phyloP scores from a whole-genome alignment of 2,888 invertebrate genomes.

The Spisula solida region DNA sequence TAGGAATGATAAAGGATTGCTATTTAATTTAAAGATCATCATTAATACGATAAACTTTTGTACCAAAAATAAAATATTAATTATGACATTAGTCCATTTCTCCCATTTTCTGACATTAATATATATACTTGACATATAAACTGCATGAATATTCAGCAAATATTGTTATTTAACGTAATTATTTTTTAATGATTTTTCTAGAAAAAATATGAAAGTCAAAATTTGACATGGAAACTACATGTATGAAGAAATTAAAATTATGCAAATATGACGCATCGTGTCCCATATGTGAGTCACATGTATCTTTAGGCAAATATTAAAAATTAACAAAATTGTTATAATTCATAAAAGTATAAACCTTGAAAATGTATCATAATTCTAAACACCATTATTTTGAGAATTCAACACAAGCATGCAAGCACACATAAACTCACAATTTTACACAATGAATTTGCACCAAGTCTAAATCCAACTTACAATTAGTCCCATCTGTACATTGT shows the following conservation, averaged over 20 bases:
- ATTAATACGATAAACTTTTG: background rate
- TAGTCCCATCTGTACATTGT: background rate
- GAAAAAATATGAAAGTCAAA: constrained; percentile 1
- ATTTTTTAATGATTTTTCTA: background rate
- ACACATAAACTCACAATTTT: background rate
- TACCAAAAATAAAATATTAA: constrained; percentile 12
- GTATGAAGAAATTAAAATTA: background rate
- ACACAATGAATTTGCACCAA: background rate
- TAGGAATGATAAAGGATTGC: constrained; percentile 7
- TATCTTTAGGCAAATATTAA: background rate
- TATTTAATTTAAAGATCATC: constrained; percentile 27
- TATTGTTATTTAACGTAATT: background rate
- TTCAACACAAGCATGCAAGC: too few relatives aligned
- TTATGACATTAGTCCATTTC: background rate
- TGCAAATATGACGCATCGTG: background rate
- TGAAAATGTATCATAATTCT: background rate
- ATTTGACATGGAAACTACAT: background rate
- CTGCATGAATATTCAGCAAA: background rate
- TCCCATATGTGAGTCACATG: background rate
- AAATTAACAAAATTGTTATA: background rate
- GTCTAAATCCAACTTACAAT: background rate
- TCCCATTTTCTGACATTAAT: constrained; percentile 20
- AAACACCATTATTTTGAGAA: too few relatives aligned
- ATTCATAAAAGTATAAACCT: background rate
- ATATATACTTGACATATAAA: background rate